phyloP scores from a whole-genome alignment of 2,888 invertebrate species.

The Lasioglossum morio region DNA sequence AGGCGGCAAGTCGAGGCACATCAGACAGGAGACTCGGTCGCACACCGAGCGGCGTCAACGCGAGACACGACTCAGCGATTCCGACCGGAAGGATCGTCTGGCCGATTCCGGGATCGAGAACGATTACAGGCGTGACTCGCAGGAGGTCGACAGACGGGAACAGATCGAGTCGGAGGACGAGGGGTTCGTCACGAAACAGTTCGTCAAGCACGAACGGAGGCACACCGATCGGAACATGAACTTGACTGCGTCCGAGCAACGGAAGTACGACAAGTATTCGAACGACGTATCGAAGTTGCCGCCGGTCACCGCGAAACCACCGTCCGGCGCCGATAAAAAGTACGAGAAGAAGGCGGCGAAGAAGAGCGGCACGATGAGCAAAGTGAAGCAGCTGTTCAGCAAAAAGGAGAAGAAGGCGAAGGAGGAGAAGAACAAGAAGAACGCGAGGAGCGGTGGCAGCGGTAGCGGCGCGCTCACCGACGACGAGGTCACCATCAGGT shows the following conservation, averaged over 20 bases:
- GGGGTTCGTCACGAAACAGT: conserved; percentile 88
- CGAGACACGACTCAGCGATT: conserved; percentile 83
- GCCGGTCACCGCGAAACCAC: conserved; percentile 79
- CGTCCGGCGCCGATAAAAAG: conserved; percentile 80
- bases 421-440: conserved; percentile 84
- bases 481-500: conserved; percentile 83
- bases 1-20: conserved; percentile 82
- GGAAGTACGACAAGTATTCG: conserved; percentile 78
- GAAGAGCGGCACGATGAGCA: conserved; percentile 83
- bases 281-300: conserved; percentile 71
- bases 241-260: conserved; percentile 78
- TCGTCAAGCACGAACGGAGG: conserved; percentile 90
- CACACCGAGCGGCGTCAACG: conserved; percentile 78
- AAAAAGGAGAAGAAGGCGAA: conserved; percentile 90
- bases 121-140: conserved; percentile 90
- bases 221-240: conserved; percentile 89
- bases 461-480: conserved; percentile 81
- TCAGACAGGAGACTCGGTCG: conserved; percentile 84
- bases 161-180: conserved; percentile 89
- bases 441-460: conserved; percentile 74
- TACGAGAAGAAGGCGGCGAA: conserved; percentile 82
- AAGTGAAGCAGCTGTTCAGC: conserved; percentile 91
- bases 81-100: conserved; percentile 87
- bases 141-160: conserved; percentile 80
- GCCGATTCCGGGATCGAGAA: conserved; percentile 94